phyloP scores from a whole-genome alignment of 1,140 invertebrate species.

The Berghia stephanieae region DNA sequence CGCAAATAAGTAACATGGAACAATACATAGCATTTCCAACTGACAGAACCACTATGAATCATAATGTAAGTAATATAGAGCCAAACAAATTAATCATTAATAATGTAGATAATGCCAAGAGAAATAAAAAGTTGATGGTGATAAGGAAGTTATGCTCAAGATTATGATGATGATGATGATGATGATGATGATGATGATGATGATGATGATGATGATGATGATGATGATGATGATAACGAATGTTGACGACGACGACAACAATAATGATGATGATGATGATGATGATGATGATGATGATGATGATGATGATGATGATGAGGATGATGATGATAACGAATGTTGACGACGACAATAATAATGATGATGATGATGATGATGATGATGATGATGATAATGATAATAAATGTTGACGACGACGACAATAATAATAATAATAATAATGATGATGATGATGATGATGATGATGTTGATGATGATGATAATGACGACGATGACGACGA shows the following conservation, averaged over 20 bases:
- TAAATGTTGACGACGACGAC: no score
- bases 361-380: not conserved
- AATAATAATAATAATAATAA: slow-evolving; percentile 14
- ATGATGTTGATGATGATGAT: slow-evolving; percentile 3
- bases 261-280: slow-evolving; percentile 13
- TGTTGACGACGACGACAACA: no score
- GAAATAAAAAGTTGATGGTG: not conserved
- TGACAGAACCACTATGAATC: not conserved
- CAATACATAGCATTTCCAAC: no score
- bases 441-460: not conserved
- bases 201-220: slow-evolving; percentile 8
- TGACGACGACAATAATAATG: no score
- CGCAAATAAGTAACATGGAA: no score
- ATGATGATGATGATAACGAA: no score
- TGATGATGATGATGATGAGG: no score
- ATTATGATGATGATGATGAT: no score
- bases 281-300: slow-evolving; percentile 17
- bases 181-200: slow-evolving; percentile 7
- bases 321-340: no score
- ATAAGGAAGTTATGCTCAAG: not conserved
- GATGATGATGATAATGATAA: slow-evolving; percentile 23
- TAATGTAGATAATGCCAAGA: not conserved
- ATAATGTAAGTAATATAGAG: not conserved
- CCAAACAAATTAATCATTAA: not conserved
- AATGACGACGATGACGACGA: slow-evolving; percentile 2